Conservation (phyloP, 2,888 invertebrate genomes). For the Ischnus inquisitorius region DNA sequence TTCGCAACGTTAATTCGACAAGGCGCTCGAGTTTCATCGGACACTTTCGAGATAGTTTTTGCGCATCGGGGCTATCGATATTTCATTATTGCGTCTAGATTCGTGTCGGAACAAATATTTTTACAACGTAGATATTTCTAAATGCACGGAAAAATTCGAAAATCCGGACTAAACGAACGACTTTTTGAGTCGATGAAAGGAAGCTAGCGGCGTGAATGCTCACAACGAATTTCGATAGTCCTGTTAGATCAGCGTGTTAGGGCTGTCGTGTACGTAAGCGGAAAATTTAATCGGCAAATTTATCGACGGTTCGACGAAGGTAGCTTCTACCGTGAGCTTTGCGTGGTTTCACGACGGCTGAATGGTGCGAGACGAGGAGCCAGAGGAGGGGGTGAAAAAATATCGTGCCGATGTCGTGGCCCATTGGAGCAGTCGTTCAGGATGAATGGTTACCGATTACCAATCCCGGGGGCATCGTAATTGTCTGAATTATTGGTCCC, state of each 20-base stretch:
- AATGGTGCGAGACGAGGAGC: background rate
- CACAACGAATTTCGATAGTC: background rate
- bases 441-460: slow-evolving; percentile 68
- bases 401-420: slow-evolving; percentile 55
- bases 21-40: too few species aligned
- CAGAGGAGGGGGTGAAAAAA: slow-evolving; percentile 20
- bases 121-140: too few species aligned
- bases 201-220: background rate
- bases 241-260: background rate
- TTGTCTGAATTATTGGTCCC: slow-evolving; percentile 67
- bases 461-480: slow-evolving; percentile 66
- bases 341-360: slow-evolving; percentile 25
- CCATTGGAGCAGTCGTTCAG: slow-evolving; percentile 59
- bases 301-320: slow-evolving; percentile 6
- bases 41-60: too few species aligned
- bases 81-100: too few species aligned
- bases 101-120: too few species aligned
- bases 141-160: too few species aligned
- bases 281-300: slow-evolving; percentile 34
- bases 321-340: background rate
- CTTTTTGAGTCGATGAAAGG: background rate
- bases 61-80: too few species aligned
- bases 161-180: too few species aligned
- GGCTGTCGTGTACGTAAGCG: background rate
- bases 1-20: too few species aligned